phyloP scores from a whole-genome alignment of 2,888 invertebrate genomes.

The Xiphydria camelus region DNA sequence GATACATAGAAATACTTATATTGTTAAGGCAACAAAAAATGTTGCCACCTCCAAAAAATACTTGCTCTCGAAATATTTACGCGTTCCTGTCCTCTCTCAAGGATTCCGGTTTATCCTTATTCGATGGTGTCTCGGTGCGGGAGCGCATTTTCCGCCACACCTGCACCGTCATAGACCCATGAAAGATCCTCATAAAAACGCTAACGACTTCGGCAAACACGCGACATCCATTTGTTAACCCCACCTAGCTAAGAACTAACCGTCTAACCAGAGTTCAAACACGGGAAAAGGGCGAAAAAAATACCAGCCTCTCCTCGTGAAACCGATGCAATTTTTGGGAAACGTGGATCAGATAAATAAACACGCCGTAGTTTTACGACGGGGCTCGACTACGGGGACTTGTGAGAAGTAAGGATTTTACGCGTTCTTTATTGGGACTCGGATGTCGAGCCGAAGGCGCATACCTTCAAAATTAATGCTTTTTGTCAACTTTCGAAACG shows the following conservation, averaged over 20 bases:
- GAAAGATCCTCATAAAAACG: constrained; percentile 35
- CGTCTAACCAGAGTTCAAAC: constrained; percentile 38
- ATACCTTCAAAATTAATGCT: no score
- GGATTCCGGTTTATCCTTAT: no score
- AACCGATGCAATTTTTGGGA: constrained; percentile 17
- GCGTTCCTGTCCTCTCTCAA: no score
- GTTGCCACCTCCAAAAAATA: no score
- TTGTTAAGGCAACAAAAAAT: no score
- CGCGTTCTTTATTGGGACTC: not conserved
- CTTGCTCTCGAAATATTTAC: no score
- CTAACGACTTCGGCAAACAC: constrained; percentile 42
- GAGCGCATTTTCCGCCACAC: not conserved
- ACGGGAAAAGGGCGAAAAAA: constrained; percentile 18
- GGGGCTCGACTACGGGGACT: not conserved
- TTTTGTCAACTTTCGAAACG: no score
- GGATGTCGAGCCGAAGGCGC: no score
- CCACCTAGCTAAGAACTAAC: constrained; percentile 27
- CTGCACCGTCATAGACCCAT: constrained; percentile 14
- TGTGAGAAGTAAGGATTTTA: no score
- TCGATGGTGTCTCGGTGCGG: constrained; percentile 2
- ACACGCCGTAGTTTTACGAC: constrained; percentile 3
- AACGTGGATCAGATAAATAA: constrained; percentile 14
- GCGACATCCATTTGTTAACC: constrained; percentile 40
- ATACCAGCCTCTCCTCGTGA: constrained; percentile 15
- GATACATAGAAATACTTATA: no score